Evolutionary conservation across 2,797 vertebrate species (phyloP), one percentile per base, ranked within the genome.

Genomic region (Coluber constrictor): DNA sequence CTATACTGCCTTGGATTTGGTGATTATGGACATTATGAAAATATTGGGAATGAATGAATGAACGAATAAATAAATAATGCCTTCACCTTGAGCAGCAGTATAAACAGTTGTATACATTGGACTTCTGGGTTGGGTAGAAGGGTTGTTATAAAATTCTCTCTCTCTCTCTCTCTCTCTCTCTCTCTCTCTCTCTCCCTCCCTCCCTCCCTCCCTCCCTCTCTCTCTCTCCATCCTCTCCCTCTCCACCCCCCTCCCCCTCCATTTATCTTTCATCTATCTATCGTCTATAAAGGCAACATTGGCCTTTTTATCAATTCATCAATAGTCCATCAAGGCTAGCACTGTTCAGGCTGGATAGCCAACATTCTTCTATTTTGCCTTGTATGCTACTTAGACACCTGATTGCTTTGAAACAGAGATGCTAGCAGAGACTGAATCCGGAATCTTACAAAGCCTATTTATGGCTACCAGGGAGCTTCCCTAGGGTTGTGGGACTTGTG

Each of bases 151-250:
- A 79, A 25, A 61, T 27, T 60, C 25, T 27, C 23, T 27, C 23
- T 27, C 5, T 61, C 23, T 27, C 0, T n/a, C 0, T n/a, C 3
- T 6, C 63, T 27, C 1, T 37, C 27, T 4, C 3, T 11, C 25
- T 27, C 9, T 63, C 25, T 63, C 10, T 63, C 61, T 1, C 60
- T 61, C 23, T 11, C 61, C 11, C 25, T 63, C 4, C 13, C 27
- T 5, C 8, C 2, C 37, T 37, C 37, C 2, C 27, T 27, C 25
- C 6, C 20, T 4, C 10, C 10, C 61, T 0, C 27, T 29, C n/a
- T 10, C 61, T 1, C 9, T 12, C n/a, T 0, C 13, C 7, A 2
- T 1, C n/a, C 27, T 29, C n/a, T 10, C 61, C 4, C 9, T 29
- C n/a, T 0, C 13, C 7, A 6, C 0, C n/a, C 32, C n/a, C 2